Percentiles rank a stretch among this genome's conserved stretches.
Evolutionary conservation across 2,888 invertebrate genomes (phyloP).

Genomic region (Drosophila melanosoma): DNA sequence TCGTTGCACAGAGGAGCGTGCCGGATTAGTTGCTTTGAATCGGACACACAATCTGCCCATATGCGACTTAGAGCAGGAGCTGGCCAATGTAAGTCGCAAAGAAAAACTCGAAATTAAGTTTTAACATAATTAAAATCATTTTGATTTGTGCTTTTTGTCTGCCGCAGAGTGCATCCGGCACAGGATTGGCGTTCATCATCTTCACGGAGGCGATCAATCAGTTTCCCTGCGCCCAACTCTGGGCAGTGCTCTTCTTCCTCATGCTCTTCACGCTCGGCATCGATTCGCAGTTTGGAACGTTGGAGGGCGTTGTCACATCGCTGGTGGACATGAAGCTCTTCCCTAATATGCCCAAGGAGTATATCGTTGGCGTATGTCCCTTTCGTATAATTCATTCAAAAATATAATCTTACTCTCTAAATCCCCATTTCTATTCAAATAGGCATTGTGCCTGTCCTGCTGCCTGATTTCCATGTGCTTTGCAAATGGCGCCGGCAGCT

Average conservation of each 20-base stretch:
- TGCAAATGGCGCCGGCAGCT: slow-evolving; percentile 96
- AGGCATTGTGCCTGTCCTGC: slow-evolving; percentile 90
- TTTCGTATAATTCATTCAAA: neutral
- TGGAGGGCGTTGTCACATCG: slow-evolving; percentile 98
- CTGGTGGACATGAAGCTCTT: slow-evolving; percentile 97
- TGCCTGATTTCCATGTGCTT: slow-evolving; percentile 95
- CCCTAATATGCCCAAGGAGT: slow-evolving; percentile 95
- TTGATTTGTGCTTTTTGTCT: neutral
- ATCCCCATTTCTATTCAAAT: slow-evolving; percentile 3
- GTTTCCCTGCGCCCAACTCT: slow-evolving; percentile 97
- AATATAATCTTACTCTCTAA: neutral
- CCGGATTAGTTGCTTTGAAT: slow-evolving; percentile 87
- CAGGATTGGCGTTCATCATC: slow-evolving; percentile 97
- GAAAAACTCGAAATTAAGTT: neutral
- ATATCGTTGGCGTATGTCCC: slow-evolving; percentile 89
- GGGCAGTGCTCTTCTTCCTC: slow-evolving; percentile 97
- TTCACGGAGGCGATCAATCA: slow-evolving; percentile 99
- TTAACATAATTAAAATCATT: neutral
- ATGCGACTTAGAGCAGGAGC: slow-evolving; percentile 93
- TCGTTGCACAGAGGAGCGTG: slow-evolving; percentile 81
- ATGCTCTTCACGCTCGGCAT: slow-evolving; percentile 98
- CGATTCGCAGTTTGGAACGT: slow-evolving; percentile 97
- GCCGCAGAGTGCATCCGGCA: slow-evolving; percentile 95
- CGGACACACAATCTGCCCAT: slow-evolving; percentile 89
- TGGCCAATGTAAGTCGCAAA: slow-evolving; percentile 92